Conservation (phyloP, 2,113 vertebrate species). For the Cnemophilus loriae region DNA sequence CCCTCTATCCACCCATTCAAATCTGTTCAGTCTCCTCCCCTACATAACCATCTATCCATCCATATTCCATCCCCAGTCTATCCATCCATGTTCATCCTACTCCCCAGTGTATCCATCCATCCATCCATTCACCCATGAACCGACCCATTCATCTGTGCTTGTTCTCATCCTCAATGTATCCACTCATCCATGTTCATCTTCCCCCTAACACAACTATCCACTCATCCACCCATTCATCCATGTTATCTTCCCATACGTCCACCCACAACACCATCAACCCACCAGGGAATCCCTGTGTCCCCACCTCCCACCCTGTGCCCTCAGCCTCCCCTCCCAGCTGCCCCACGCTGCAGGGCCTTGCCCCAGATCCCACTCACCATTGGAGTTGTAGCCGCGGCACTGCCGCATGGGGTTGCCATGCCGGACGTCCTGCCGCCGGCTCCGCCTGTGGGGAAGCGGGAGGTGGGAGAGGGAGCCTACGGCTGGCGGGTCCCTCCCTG, state of each 20-base stretch:
- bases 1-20: background rate
- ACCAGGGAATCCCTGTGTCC: background rate
- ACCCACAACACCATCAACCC: background rate
- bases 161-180: background rate
- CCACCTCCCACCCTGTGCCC: rapidly evolving
- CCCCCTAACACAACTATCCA: background rate
- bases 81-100: background rate
- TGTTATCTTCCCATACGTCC: background rate
- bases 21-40: background rate
- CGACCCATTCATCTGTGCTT: background rate
- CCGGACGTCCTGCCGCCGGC: conserved; percentile 91
- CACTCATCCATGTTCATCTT: background rate
- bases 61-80: too few relatives aligned
- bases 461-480: background rate
- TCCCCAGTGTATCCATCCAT: background rate
- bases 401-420: conserved; percentile 93
- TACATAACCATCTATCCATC: background rate
- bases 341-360: rapidly evolving
- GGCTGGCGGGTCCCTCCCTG: background rate
- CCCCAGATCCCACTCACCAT: conserved; percentile 70
- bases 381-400: conserved; percentile 93
- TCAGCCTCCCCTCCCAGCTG: background rate
- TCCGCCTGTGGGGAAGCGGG: conserved; percentile 75
- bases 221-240: background rate
- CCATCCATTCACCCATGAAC: too few relatives aligned